Evolutionary conservation across 2,888 invertebrate genomes (phyloP), one percentile per base, ranked within the genome.

Genomic region (Salticus scenicus): DNA sequence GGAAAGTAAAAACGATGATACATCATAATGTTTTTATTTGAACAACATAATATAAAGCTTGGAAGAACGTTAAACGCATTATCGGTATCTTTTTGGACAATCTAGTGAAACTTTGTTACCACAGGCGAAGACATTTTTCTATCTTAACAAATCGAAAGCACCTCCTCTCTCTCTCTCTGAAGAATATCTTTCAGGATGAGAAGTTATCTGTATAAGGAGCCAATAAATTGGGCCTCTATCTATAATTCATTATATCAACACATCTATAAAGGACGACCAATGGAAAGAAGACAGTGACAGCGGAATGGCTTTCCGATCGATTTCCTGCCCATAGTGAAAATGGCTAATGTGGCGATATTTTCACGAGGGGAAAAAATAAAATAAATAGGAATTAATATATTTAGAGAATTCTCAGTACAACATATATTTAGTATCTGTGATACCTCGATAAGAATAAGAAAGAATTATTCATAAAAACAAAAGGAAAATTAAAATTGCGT

Each of bases 1-100:
- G 30, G 51, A 24, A 27, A 33, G 31, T 72, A 71, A 28, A 37
- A 37, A 71, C 75, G 64, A 76, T 76, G 70, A 76, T 66, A 83
- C 31, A 41, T 30, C 71, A 28, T 47, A 2, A 27, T n/a, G 20
- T 72, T 51, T 37, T 79, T 63, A 67, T 33, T 67, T 67, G 20
- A 33, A n/a, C 20, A 33, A 33, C 24, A 31, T 67, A 67, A 67
- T 67, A 33, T 37, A 20, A 33, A n/a, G 37, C 37, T 20, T 10
- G 20, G 67, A 20, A 0, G 12, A 1, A 71, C 72, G 42, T 78
- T 84, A 77, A 83, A 83, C 76, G 51, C 77, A 77, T 77, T 77
- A 69, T 76, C 74, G 64, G 41, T 66, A 67, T 66, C 71, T 27
- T 41, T 37, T 63, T 42, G 14, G 24, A 14, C 14, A 10, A 51